Conservation (phyloP, 64 coral and sea anemone species). For the Catalaphyllia jardinei region DNA sequence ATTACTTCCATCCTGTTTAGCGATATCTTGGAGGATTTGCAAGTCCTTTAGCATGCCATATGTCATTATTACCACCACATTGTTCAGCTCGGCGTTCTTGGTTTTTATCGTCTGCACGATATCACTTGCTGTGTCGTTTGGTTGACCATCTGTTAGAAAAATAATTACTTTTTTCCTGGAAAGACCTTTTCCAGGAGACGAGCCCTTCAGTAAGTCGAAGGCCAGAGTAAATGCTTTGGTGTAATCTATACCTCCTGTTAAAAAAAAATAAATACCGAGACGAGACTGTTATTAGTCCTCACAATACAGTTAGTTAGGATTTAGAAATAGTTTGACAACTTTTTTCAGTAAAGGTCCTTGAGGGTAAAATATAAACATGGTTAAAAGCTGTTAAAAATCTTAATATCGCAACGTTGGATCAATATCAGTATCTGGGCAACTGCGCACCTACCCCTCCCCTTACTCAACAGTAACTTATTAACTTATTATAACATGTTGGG, state of each 20-base stretch:
- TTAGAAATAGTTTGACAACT: too few species aligned
- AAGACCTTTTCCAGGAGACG: not conserved
- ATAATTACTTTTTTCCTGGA: conserved; percentile 43
- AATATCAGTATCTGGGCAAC: too few species aligned
- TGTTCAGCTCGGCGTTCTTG: conserved; percentile 40
- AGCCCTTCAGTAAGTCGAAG: conserved; percentile 38
- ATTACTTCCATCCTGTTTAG: not conserved
- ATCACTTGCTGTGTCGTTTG: not conserved
- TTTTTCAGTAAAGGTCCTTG: too few species aligned
- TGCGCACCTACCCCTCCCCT: too few species aligned
- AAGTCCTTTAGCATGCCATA: conserved; percentile 41
- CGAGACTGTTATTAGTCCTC: not conserved
- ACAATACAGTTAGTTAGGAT: too few species aligned
- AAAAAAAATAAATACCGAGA: not conserved
- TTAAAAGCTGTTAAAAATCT: too few species aligned
- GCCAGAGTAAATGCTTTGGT: conserved; percentile 26
- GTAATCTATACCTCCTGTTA: conserved; percentile 15
- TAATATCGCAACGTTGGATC: too few species aligned
- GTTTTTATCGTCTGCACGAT: conserved; percentile 31
- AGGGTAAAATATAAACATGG: too few species aligned
- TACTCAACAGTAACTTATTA: too few species aligned
- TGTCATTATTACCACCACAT: conserved; percentile 40
- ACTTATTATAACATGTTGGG: too few species aligned
- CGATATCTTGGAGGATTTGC: conserved; percentile 12
- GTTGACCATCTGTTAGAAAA: conserved; percentile 61